Conservation (phyloP, 2,888 invertebrate genomes). For the Siphlonurus alternatus region DNA sequence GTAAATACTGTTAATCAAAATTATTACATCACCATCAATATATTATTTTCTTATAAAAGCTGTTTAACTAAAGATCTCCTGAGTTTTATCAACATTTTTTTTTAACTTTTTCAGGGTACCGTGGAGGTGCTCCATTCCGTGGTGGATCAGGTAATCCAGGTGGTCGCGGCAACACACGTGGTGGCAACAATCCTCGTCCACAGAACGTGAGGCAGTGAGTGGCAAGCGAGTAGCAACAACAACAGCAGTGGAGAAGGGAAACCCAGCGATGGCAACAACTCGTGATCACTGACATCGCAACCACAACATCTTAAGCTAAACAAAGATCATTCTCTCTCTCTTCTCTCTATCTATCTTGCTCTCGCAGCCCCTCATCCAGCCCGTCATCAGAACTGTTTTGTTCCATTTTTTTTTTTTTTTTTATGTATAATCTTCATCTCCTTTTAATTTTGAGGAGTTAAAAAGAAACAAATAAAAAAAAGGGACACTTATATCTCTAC, state of each 20-base stretch:
- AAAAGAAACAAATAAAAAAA: no score
- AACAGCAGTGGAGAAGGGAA: neutral
- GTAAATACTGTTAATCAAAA: no score
- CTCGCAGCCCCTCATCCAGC: neutral
- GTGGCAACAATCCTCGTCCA: neutral
- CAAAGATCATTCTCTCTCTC: neutral
- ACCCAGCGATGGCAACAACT: conserved; percentile 1
- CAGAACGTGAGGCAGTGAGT: neutral
- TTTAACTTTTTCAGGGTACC: neutral
- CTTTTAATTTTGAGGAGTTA: no score
- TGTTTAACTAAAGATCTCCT: no score
- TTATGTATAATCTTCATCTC: no score
- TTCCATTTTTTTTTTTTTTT: neutral
- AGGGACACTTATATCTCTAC: no score
- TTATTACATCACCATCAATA: no score
- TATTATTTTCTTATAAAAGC: no score
- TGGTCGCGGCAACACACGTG: neutral
- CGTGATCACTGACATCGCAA: conserved; percentile 1
- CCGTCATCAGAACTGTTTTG: neutral
- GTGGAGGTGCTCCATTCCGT: neutral
- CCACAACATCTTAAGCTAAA: no score
- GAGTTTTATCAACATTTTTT: no score
- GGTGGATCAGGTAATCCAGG: neutral
- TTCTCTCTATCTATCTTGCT: neutral
- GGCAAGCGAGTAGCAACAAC: neutral